Conservation (phyloP, 2,113 vertebrate genomes). For the Blennius ocellaris region DNA sequence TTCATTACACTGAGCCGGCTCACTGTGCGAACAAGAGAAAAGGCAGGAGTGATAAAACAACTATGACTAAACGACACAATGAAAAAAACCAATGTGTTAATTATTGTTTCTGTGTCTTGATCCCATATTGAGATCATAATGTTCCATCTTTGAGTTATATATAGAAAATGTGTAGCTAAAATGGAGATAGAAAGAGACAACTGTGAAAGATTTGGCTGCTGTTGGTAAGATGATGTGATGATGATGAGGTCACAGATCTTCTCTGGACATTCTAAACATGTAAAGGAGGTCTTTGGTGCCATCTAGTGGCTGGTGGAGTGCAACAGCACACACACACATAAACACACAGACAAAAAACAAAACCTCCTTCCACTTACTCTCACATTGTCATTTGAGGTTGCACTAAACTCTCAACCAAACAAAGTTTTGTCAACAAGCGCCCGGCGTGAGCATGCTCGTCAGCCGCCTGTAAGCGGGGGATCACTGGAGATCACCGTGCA, state of each 20-base stretch:
- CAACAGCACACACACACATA: neutral
- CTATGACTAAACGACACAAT: too few relatives aligned
- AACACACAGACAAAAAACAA: too few relatives aligned
- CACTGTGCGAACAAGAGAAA: too few relatives aligned
- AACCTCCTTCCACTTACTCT: neutral
- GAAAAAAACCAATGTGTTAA: too few relatives aligned
- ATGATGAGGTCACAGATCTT: constrained; percentile 7
- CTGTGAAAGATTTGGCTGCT: too few relatives aligned
- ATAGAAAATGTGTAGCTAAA: too few relatives aligned
- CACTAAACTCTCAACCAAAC: constrained; percentile 11
- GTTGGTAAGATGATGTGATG: neutral
- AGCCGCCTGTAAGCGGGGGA: constrained; percentile 33
- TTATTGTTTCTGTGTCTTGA: too few relatives aligned
- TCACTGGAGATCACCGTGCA: constrained; percentile 62
- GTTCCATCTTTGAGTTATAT: too few relatives aligned
- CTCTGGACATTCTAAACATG: neutral
- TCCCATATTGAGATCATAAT: too few relatives aligned
- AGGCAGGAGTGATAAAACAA: too few relatives aligned
- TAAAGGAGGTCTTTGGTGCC: constrained; percentile 71
- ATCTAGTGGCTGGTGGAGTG: constrained; percentile 68
- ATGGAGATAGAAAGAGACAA: too few relatives aligned
- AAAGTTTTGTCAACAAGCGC: constrained; percentile 6
- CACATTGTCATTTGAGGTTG: neutral
- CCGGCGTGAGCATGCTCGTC: constrained; percentile 2
- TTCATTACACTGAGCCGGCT: too few relatives aligned